phyloP scores from a whole-genome alignment of 2,888 invertebrate species.

The Drosophila melanosoma region DNA sequence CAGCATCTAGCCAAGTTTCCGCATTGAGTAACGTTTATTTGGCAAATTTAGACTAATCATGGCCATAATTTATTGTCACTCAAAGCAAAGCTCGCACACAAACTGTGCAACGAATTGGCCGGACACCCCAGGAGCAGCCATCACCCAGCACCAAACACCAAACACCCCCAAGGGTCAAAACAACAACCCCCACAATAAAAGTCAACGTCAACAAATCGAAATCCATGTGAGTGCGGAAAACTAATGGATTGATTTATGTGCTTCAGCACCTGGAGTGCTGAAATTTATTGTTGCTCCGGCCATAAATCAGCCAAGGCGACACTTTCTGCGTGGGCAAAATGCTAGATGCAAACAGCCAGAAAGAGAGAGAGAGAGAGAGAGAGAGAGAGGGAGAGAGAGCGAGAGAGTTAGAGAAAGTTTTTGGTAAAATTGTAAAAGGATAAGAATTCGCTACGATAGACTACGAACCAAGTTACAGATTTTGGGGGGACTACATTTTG shows the following conservation, averaged over 20 bases:
- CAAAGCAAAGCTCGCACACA: slow-evolving; percentile 52
- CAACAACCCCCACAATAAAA: slow-evolving; percentile 46
- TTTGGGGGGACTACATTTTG: slow-evolving; percentile 58
- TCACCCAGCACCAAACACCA: slow-evolving; percentile 1
- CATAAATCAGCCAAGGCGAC: slow-evolving; percentile 80
- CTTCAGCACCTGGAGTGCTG: slow-evolving; percentile 83
- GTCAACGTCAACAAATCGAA: slow-evolving; percentile 72
- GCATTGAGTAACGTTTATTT: slow-evolving; percentile 47
- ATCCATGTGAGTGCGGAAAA: slow-evolving; percentile 80
- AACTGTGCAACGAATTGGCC: slow-evolving; percentile 70
- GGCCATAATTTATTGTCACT: slow-evolving; percentile 81
- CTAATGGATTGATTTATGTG: slow-evolving; percentile 84
- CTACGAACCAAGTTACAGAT: slow-evolving; percentile 27
- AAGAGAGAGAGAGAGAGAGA: background rate
- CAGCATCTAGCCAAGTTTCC: slow-evolving; percentile 50
- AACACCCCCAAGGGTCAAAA: slow-evolving; percentile 10
- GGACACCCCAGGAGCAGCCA: slow-evolving; percentile 7
- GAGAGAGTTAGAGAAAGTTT: slow-evolving; percentile 30
- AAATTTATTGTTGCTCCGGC: slow-evolving; percentile 82
- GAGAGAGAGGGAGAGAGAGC: background rate
- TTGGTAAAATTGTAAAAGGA: slow-evolving; percentile 70
- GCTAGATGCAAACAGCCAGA: background rate
- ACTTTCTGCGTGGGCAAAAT: slow-evolving; percentile 54
- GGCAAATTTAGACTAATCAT: slow-evolving; percentile 79
- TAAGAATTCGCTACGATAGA: slow-evolving; percentile 75